Percentiles rank a stretch among this genome's conserved stretches.
Conservation (phyloP, 2,113 vertebrate genomes). For the Melospiza melodia region DNA sequence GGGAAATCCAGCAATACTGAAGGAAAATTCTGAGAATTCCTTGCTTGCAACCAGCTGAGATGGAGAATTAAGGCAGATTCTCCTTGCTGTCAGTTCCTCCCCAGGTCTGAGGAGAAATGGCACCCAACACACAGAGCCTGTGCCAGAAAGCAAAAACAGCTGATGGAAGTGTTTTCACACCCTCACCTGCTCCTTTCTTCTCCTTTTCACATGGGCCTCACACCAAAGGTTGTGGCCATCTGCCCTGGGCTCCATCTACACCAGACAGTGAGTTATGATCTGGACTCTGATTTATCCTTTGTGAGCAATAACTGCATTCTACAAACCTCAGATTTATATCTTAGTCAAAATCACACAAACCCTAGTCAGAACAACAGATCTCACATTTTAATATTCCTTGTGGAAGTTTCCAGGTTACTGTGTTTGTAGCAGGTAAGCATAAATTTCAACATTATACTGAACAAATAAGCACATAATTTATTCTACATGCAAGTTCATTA, state of each 20-base stretch:
- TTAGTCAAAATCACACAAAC: neutral
- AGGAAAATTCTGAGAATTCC: neutral
- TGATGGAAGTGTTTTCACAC: neutral
- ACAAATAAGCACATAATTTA: neutral
- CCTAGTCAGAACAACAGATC: neutral
- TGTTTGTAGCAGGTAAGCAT: neutral
- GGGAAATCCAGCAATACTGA: neutral
- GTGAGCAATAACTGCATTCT: neutral
- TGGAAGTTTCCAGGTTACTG: neutral
- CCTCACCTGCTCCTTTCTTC: neutral
- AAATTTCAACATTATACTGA: neutral
- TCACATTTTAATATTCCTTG: neutral
- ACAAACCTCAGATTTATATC: neutral
- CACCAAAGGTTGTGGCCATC: neutral
- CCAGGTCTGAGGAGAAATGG: neutral
- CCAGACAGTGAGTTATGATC: neutral
- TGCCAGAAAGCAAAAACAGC: neutral
- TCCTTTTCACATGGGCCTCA: neutral
- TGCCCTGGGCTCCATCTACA: neutral
- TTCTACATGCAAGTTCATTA: neutral
- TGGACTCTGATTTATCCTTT: neutral
- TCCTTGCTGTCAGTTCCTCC: neutral
- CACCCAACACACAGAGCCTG: neutral
- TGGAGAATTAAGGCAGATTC: neutral
- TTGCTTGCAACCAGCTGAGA: neutral